Conservation (phyloP, 2,113 vertebrate genomes). For the Dicrurus megarhynchus region DNA sequence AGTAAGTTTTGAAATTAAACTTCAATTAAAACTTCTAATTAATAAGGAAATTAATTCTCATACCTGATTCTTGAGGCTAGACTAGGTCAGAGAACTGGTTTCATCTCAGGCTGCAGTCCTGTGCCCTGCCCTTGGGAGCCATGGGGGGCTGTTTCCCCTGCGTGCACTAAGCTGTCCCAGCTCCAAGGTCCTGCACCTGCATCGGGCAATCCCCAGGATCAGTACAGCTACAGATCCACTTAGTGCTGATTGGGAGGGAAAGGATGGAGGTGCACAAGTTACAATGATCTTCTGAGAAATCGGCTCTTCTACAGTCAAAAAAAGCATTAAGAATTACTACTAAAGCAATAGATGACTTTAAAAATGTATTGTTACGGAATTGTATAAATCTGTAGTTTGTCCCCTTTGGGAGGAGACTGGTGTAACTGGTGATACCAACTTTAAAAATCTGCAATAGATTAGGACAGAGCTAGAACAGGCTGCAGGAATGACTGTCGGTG, state of each 20-base stretch:
- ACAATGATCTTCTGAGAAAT: not conserved
- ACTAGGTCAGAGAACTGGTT: not conserved
- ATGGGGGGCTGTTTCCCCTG: not conserved
- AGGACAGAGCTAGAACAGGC: not conserved
- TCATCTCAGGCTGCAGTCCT: not conserved
- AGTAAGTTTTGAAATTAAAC: not conserved
- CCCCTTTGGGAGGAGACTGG: not conserved
- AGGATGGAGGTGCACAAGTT: not conserved
- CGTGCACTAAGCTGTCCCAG: accelerated
- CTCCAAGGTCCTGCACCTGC: not conserved
- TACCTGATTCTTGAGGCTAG: not conserved
- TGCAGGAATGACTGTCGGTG: not conserved
- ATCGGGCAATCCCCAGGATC: accelerated
- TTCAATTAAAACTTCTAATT: not conserved
- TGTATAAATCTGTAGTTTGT: not conserved
- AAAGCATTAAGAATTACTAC: not conserved
- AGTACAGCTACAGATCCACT: not conserved
- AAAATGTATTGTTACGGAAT: not conserved
- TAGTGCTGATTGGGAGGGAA: not conserved
- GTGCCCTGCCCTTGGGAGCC: not conserved
- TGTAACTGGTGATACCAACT: not conserved
- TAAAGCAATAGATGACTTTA: not conserved
- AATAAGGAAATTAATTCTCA: not conserved
- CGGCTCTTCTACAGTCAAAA: not conserved
- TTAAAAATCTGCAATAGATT: not conserved